Percentiles rank a stretch among this genome's conserved stretches.
These are phyloP conservation scores for Heptranchias perlo DNA, from an alignment of 2,113 vertebrate species.

Conservation along the genomic window DNA sequence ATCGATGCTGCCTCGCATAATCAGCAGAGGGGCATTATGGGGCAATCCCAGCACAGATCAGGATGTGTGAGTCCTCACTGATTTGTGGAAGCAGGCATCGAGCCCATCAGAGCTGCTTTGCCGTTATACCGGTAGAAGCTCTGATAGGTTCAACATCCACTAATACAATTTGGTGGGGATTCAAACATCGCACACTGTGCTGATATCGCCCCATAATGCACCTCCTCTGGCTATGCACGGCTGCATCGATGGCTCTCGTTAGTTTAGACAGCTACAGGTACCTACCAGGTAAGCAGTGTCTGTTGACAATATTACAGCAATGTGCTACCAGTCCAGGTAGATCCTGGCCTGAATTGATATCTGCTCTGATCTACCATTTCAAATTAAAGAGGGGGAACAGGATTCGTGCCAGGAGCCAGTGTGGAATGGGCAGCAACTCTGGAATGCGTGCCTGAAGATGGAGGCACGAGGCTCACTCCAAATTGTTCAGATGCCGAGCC, in stretches of 20 bases:
- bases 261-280: no score
- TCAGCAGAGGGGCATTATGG: neutral
- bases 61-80: neutral
- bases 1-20: neutral
- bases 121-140: neutral
- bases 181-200: neutral
- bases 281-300: neutral
- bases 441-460: neutral
- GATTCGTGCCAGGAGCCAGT: neutral
- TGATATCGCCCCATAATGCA: neutral
- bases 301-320: neutral
- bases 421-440: neutral
- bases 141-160: neutral
- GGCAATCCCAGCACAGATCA: neutral
- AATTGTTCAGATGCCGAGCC: neutral
- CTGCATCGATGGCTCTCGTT: no score
- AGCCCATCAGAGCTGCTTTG: neutral
- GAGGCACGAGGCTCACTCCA: neutral
- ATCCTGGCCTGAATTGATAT: neutral
- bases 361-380: neutral
- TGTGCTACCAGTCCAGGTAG: neutral
- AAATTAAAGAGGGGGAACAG: neutral
- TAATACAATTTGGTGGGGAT: neutral
- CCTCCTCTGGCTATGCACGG: no score
- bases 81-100: neutral